These are phyloP conservation scores for Fulmarus glacialis DNA, from an alignment of 2,113 vertebrate genomes.

Conservation along the genomic window DNA sequence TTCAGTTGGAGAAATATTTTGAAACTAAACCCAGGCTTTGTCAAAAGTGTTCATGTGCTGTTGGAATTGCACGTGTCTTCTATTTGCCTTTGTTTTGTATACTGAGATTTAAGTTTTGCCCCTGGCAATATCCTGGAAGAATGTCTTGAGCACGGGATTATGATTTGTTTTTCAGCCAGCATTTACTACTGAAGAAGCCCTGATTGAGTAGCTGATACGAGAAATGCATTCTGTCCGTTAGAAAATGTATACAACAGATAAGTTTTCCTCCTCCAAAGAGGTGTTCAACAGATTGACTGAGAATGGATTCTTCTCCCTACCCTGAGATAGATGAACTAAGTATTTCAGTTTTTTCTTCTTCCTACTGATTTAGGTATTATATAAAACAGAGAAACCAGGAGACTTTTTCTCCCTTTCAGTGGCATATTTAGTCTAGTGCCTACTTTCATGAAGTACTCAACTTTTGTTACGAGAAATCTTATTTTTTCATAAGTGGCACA, in stretches of 20 bases:
- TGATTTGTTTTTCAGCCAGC: not conserved
- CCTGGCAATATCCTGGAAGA: not conserved
- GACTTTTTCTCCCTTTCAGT: not conserved
- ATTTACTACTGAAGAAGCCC: not conserved
- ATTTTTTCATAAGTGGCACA: not conserved
- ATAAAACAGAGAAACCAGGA: not conserved
- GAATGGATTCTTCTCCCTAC: not conserved
- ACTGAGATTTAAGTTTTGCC: not conserved
- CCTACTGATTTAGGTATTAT: not conserved
- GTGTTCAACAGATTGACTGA: not conserved
- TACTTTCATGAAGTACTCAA: not conserved
- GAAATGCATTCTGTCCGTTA: not conserved
- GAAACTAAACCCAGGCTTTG: not conserved
- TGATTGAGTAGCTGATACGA: not conserved
- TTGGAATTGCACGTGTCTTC: not conserved
- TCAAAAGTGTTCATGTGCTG: not conserved
- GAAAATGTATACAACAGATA: not conserved
- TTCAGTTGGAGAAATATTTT: not conserved
- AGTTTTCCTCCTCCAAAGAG: not conserved
- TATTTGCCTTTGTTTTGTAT: not conserved
- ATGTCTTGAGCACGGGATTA: not conserved
- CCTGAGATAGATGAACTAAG: not conserved
- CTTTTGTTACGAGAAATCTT: not conserved
- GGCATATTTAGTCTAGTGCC: not conserved
- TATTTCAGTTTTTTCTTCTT: not conserved